Percentiles rank a stretch among this genome's conserved stretches.
phyloP scores from a whole-genome alignment of 1,140 invertebrate species.

The Planococcus citri region DNA sequence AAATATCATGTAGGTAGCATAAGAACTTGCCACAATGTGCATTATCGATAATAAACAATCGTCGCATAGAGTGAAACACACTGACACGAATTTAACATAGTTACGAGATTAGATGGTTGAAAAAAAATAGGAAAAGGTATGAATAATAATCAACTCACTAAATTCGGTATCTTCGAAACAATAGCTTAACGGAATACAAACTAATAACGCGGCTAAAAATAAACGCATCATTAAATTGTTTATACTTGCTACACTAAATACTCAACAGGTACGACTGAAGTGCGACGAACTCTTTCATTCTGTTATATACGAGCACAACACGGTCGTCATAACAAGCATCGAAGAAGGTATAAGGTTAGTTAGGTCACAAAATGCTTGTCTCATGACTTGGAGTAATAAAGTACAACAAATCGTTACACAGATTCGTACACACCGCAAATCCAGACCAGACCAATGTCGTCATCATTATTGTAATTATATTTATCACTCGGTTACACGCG shows the following conservation, averaged over 20 bases:
- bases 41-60: background rate
- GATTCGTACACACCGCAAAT: background rate
- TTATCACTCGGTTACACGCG: background rate
- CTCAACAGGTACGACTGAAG: constrained; percentile 12
- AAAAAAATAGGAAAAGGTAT: too few species aligned
- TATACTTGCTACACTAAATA: constrained; percentile 8
- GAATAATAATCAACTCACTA: background rate
- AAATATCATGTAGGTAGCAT: too few species aligned
- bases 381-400: background rate
- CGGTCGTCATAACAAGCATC: background rate
- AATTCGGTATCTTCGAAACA: constrained; percentile 12
- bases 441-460: background rate
- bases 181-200: background rate
- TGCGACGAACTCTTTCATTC: constrained; percentile 4
- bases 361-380: constrained; percentile 13
- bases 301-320: background rate
- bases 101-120: too few species aligned
- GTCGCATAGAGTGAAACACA: too few species aligned
- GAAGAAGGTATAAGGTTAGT: background rate
- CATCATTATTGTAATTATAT: background rate
- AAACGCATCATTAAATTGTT: constrained; percentile 12
- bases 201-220: background rate
- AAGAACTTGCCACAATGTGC: background rate
- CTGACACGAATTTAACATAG: too few species aligned
- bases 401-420: background rate